A percentile compares a stretch with the other conserved stretches of the same genome.
Conservation (phyloP, 2,888 invertebrate genomes). For the Thera britannica region DNA sequence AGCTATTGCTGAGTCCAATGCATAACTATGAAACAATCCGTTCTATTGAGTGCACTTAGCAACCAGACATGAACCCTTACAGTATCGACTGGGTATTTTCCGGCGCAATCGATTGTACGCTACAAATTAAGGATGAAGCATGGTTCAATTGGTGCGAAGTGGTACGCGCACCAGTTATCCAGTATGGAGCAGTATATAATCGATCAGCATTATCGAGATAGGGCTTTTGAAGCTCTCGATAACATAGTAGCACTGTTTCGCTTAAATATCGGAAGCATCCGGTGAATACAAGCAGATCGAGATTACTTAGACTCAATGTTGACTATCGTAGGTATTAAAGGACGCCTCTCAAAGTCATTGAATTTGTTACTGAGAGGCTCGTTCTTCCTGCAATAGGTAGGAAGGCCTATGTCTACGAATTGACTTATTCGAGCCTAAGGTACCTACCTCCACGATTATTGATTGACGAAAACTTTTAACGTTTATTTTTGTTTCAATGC, state of each 20-base stretch:
- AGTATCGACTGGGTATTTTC: conserved; percentile 55
- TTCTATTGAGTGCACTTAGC: conserved; percentile 1
- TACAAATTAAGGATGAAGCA: conserved; percentile 54
- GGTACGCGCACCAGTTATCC: conserved; percentile 51
- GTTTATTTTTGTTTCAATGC: conserved; percentile 11
- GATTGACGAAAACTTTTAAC: background rate
- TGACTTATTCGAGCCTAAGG: too few relatives aligned
- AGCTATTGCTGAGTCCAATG: background rate
- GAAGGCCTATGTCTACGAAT: too few relatives aligned
- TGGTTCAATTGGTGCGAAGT: conserved; percentile 57
- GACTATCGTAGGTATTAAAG: too few relatives aligned
- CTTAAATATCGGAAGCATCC: background rate
- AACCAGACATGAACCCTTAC: conserved; percentile 21
- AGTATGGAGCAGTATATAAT: conserved; percentile 40
- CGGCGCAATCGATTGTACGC: conserved; percentile 57
- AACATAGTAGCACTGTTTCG: background rate
- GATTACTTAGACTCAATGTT: background rate
- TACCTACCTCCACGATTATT: too few relatives aligned
- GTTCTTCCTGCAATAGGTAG: too few relatives aligned
- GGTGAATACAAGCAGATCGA: background rate
- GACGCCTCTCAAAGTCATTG: too few relatives aligned
- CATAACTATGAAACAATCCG: conserved; percentile 1
- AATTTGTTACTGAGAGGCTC: too few relatives aligned
- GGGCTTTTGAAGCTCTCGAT: conserved; percentile 9
- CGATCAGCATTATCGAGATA: conserved; percentile 23